Base-by-base conservation (phyloP, 2,113 vertebrate species). In the Catagonus wagneri region DNA sequence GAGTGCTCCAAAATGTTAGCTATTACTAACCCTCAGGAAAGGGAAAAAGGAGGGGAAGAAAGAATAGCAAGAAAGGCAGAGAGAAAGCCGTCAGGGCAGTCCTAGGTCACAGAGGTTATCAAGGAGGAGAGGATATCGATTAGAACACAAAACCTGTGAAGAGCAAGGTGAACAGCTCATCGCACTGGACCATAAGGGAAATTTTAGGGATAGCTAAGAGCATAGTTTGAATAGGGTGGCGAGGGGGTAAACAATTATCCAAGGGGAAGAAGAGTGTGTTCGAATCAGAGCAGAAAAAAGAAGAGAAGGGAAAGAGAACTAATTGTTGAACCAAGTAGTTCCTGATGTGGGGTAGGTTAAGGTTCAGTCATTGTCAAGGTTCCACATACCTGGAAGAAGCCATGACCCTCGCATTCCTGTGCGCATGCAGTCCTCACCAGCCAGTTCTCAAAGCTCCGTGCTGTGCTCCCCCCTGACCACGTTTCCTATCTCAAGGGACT, bases 351-450 rank as follows among this genome's bases (percentile, higher is more conserved):
- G 16, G 29, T 10, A 36, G 39, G 32, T 25, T 65, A 34, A 32
- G 34, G 22, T 12, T 27, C 5, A 6, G 50, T 29, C 20, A 34
- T 0, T 58, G 58, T 15, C 27, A 14, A 12, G 16, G 16, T 83
- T 39, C 32, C 52, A 95, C 86, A 2, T 96, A 97, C 96, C 96
- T 95, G 76, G 50, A 79, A 90, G 76, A 76, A 95, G 15, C 0
- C 10, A 5, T 5, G 19, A 27, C 44, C 60, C 29, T 60, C 0
- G 22, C 95, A 92, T 96, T 60, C 8, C 27, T 36, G 66, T 2
- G 29, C 54, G n/a, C 9, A 14, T 65, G 52, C 23, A 6, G 27
- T 20, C 4, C 68, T 50, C 12, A 5, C 25, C 22, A 23, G 72
- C 23, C n/a, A 23, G 87, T 54, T 58, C 29, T 75, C 34, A 3